A percentile compares a stretch with the other conserved stretches of the same genome.
Conservation (phyloP, 2,797 vertebrate genomes). For the Gymnoscopelus microlampas region DNA sequence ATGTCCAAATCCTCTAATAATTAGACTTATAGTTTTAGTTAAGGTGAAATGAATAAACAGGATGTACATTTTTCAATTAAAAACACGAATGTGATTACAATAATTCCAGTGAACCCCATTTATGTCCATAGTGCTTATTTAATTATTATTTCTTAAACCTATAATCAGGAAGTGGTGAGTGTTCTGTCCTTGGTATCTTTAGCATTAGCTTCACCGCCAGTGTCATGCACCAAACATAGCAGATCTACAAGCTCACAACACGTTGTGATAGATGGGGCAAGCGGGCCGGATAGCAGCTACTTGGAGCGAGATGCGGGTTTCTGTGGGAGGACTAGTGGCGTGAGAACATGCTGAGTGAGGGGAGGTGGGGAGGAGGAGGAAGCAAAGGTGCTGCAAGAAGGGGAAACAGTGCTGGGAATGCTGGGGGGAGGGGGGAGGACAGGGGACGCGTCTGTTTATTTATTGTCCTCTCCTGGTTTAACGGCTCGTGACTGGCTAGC, state of each 20-base stretch:
- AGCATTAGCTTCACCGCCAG: no score
- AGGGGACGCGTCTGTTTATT: conserved; percentile 76
- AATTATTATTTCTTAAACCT: no score
- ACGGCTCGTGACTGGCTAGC: conserved; percentile 79
- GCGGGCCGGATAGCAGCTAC: conserved; percentile 7
- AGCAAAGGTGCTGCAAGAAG: background rate
- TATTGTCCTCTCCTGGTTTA: conserved; percentile 81
- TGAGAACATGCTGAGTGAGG: conserved; percentile 3
- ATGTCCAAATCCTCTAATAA: conserved; percentile 40
- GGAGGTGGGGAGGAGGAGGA: conserved; percentile 30
- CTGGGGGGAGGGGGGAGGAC: conserved; percentile 43
- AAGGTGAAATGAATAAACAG: background rate
- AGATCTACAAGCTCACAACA: no score
- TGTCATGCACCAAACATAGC: no score
- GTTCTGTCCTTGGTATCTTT: no score
- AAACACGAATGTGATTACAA: background rate
- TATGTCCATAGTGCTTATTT: no score
- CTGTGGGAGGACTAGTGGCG: conserved; percentile 28
- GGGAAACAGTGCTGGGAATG: background rate
- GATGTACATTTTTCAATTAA: background rate
- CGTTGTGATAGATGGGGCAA: no score
- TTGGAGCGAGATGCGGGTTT: conserved; percentile 24
- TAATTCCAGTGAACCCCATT: background rate
- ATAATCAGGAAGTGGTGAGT: no score
- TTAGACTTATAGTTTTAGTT: conserved; percentile 24